phyloP scores from a whole-genome alignment of 2,113 vertebrate genomes.

The Hydrochoerus hydrochaeris region DNA sequence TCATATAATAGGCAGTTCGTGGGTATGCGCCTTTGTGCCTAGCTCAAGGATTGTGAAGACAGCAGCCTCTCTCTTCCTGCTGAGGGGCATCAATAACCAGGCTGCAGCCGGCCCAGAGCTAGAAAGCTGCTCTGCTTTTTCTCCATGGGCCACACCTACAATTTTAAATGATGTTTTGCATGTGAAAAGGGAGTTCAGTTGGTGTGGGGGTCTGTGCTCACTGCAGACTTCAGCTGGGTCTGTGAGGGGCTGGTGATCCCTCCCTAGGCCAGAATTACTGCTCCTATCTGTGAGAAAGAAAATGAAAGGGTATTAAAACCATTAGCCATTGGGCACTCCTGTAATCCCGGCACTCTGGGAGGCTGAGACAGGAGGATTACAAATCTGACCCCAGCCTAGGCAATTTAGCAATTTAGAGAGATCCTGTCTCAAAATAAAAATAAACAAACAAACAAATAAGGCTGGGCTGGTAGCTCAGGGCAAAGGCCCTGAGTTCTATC shows the following conservation, averaged over 20 bases:
- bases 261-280: neutral
- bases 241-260: too few relatives aligned
- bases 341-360: neutral
- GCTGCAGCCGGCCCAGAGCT: neutral
- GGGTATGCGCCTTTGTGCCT: neutral
- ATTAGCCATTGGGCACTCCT: too few relatives aligned
- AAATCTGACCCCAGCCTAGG: neutral
- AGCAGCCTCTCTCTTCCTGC: neutral
- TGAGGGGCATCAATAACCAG: rapidly evolving
- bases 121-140: neutral
- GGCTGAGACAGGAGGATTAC: neutral
- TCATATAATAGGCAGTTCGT: neutral
- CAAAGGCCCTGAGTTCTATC: neutral
- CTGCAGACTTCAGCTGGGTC: neutral
- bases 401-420: neutral
- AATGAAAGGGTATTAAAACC: neutral
- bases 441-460: neutral
- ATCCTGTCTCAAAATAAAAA: neutral
- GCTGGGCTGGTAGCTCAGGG: neutral
- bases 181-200: too few relatives aligned
- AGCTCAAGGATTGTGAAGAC: neutral
- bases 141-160: neutral
- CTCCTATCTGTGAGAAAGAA: neutral
- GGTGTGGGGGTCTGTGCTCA: rapidly evolving
- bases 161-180: neutral